phyloP scores from a whole-genome alignment of 1,140 invertebrate genomes.

The Lucilia cuprina region DNA sequence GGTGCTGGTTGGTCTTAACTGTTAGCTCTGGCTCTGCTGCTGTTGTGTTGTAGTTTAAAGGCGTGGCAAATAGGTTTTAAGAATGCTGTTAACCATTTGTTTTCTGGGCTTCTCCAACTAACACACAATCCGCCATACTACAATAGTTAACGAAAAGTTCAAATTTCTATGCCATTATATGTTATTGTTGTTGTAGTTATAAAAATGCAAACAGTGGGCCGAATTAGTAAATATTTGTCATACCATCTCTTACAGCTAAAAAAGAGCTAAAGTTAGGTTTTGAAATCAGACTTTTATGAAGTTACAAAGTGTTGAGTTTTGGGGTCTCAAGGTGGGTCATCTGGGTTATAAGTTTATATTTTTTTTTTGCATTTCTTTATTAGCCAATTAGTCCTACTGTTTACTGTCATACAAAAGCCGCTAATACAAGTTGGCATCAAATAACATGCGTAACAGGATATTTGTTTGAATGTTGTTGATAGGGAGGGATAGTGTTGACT shows the following conservation, averaged over 20 bases:
- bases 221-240: no score
- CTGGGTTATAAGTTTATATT: no score
- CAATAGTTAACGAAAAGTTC: not conserved
- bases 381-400: no score
- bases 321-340: not conserved
- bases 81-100: not conserved
- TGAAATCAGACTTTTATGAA: not conserved
- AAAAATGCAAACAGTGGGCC: no score
- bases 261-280: no score
- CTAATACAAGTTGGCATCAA: not conserved
- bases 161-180: not conserved
- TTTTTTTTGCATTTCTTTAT: no score
- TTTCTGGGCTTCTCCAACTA: not conserved
- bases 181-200: no score
- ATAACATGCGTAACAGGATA: conserved; percentile 31
- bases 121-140: not conserved
- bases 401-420: not conserved
- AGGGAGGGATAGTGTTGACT: not conserved
- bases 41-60: not conserved
- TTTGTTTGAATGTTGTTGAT: not conserved
- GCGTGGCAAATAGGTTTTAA: not conserved
- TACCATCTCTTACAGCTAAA: no score
- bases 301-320: not conserved
- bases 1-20: not conserved
- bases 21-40: no score